Conservation (phyloP, 2,888 invertebrate genomes). For the Pseudeuparius sepicola region DNA sequence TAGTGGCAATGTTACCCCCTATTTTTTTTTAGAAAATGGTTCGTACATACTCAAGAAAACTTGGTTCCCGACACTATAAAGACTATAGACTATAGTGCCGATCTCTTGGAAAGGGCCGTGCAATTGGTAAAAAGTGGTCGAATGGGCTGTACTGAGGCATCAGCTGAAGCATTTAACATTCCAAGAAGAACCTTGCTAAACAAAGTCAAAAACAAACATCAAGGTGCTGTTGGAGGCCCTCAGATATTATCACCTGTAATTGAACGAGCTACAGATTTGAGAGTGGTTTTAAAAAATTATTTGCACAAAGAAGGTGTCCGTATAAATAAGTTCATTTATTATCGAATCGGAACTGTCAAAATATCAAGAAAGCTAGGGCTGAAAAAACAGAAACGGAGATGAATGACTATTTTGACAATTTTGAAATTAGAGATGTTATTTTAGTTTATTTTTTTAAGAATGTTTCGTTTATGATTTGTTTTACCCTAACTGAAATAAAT, state of each 20-base stretch:
- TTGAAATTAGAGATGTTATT: slow-evolving; percentile 1
- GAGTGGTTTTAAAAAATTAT: slow-evolving; percentile 5
- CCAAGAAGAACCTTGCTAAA: slow-evolving; percentile 7
- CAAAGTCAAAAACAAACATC: slow-evolving; percentile 4
- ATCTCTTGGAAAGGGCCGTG: slow-evolving; percentile 4
- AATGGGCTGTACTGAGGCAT: slow-evolving; percentile 4
- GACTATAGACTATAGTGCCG: slow-evolving; percentile 4
- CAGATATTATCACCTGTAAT: slow-evolving; percentile 5
- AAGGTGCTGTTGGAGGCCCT: too few relatives aligned
- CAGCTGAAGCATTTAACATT: slow-evolving; percentile 2
- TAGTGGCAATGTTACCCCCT: too few relatives aligned
- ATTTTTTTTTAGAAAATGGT: too few relatives aligned
- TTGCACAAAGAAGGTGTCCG: slow-evolving; percentile 9
- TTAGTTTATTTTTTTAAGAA: too few relatives aligned
- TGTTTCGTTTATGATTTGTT: too few relatives aligned
- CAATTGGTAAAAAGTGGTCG: slow-evolving; percentile 2
- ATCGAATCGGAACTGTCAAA: slow-evolving; percentile 9
- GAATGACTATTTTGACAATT: slow-evolving; percentile 9
- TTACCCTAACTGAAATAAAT: not conserved
- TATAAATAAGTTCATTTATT: slow-evolving; percentile 6
- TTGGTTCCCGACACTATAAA: too few relatives aligned
- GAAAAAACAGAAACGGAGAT: slow-evolving; percentile 9
- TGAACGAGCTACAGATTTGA: slow-evolving; percentile 1
- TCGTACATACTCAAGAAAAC: too few relatives aligned
- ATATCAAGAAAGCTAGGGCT: slow-evolving; percentile 8